Conservation (phyloP, 1,140 invertebrate species). For the Philaenus spumarius region DNA sequence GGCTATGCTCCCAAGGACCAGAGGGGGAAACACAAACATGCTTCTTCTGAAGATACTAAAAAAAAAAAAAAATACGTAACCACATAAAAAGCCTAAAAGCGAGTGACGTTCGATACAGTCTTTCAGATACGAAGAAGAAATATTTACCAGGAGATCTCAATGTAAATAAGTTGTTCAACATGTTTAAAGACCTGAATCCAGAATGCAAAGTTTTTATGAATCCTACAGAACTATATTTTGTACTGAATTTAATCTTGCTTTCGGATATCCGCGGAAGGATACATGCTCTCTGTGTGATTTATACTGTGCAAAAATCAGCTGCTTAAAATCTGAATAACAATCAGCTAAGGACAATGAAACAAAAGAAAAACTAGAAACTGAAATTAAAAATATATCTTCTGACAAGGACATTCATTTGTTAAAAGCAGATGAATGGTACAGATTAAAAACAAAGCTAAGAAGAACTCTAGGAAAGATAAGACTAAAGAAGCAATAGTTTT, state of each 20-base stretch:
- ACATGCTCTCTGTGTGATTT: slow-evolving; percentile 17
- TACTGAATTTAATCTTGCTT: slow-evolving; percentile 20
- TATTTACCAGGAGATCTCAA: slow-evolving; percentile 20
- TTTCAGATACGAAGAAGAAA: slow-evolving; percentile 15
- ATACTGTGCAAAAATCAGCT: slow-evolving; percentile 9
- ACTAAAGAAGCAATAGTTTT: slow-evolving; percentile 20
- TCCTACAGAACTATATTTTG: slow-evolving; percentile 18
- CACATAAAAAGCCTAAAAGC: slow-evolving; percentile 15
- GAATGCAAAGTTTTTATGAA: slow-evolving; percentile 15
- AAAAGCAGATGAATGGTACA: slow-evolving; percentile 19
- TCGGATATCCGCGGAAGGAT: slow-evolving; percentile 17
- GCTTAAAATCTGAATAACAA: slow-evolving; percentile 2
- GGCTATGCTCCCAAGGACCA: slow-evolving; percentile 11
- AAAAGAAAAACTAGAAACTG: slow-evolving; percentile 14
- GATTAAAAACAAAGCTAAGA: slow-evolving; percentile 5
- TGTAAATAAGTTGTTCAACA: slow-evolving; percentile 9
- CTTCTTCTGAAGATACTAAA: neutral
- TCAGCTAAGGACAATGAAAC: slow-evolving; percentile 13
- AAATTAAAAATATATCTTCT: slow-evolving; percentile 5
- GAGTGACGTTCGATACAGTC: slow-evolving; percentile 8
- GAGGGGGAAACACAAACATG: slow-evolving; percentile 15
- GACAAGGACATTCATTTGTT: slow-evolving; percentile 13
- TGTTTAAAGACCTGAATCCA: slow-evolving; percentile 31
- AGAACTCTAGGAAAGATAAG: neutral
- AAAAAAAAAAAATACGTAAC: neutral